Evolutionary conservation across 2,113 vertebrate species (phyloP), one percentile per base, ranked within the genome.

Genomic region (Campylomormyrus numenius): DNA sequence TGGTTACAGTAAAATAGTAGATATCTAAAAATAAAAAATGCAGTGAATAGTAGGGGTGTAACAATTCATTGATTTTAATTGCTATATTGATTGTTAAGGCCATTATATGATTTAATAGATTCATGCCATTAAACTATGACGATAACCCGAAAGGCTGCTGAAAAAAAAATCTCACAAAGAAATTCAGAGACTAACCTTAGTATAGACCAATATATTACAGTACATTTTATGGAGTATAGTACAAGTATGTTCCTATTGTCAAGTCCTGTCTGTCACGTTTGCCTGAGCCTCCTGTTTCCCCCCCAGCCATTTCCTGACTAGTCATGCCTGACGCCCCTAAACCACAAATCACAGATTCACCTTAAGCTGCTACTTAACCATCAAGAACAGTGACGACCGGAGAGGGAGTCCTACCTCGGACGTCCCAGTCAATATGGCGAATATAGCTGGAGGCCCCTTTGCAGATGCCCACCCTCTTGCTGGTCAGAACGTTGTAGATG

Each of bases 351-450:
- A 27, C n/a, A 10, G n/a, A 66, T 66, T 66, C n/a, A 9, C 9
- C 62, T 27, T 0, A 27, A 66, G n/a, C n/a, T 70, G 62, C 27
- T 13, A 70, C n/a, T 70, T 0, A 70, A 31, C 27, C 27, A 31
- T 27, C 0, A 13, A 27, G 10, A 31, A 70, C n/a, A 70, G 62
- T 70, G 27, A 70, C 9, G 4, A 3, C 2, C 1, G 0, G 74
- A 39, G 15, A 42, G 74, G 3, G 0, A 19, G 27, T 52, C 89
- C 92, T 89, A 99, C 98, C 98, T 95, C 97, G 96, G 5, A 96
- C 94, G 93, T 99, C 98, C 98, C 98, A 99, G 96, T 99, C 98
- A 35, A 99, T 96, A 93, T 99, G 98, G 0, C 98, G 98, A 94
- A 99, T 95, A 91, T 96, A 98, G 93, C 98, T 98, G 9, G 97